These are phyloP conservation scores for Sebastes matsubarae DNA, from an alignment of 2,797 vertebrate genomes.

Conservation along the genomic window DNA sequence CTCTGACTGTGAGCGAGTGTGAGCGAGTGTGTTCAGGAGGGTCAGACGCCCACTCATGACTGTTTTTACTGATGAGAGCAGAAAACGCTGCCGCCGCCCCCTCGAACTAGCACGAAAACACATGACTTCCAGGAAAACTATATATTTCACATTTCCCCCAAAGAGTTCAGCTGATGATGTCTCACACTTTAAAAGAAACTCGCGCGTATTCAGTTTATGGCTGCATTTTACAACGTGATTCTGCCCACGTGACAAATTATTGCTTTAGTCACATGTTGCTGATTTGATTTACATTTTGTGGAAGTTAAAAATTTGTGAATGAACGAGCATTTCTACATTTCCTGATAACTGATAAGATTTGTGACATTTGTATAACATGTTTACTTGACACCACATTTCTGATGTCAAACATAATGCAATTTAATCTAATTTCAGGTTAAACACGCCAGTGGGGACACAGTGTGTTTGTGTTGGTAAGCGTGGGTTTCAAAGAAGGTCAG, in stretches of 20 bases:
- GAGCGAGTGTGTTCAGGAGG: slow-evolving; percentile 24
- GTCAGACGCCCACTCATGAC: slow-evolving; percentile 53
- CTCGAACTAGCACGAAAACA: slow-evolving; percentile 37
- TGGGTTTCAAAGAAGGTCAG: not conserved
- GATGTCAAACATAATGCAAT: not conserved
- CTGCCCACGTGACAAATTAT: not conserved
- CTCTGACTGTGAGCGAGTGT: slow-evolving; percentile 39
- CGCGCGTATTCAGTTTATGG: too few relatives aligned
- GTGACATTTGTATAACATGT: not conserved
- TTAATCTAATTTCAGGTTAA: not conserved
- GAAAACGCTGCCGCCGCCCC: slow-evolving; percentile 47
- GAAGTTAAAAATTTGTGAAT: not conserved
- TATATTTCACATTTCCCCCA: slow-evolving; percentile 20
- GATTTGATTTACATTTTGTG: not conserved
- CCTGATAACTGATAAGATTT: not conserved
- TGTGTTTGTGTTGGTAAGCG: not conserved
- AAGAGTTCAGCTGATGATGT: slow-evolving; percentile 2
- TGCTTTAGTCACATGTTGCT: not conserved
- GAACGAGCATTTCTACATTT: not conserved
- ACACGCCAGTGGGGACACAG: not conserved
- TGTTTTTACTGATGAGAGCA: slow-evolving; percentile 53
- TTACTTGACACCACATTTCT: not conserved
- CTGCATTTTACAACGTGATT: not conserved
- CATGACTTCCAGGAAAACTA: slow-evolving; percentile 75
- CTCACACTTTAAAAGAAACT: slow-evolving; percentile 42